Evolutionary conservation across 2,797 vertebrate genomes (phyloP), one percentile per base, ranked within the genome.

Genomic region (Sebastes cheni): DNA sequence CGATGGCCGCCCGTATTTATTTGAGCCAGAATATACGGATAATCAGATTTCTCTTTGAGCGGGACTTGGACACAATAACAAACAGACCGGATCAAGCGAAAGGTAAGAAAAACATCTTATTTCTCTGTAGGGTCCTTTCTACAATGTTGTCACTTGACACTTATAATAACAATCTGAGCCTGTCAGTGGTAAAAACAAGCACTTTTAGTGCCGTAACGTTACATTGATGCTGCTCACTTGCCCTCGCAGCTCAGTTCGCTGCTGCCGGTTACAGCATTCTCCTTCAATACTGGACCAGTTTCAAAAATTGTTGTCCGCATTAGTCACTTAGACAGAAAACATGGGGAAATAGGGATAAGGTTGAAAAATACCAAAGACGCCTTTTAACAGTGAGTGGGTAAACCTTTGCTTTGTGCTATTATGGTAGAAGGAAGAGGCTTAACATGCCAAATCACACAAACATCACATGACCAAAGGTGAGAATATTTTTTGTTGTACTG

Each of bases 341-440:
- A 50, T 50, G 0, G 0, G 42, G 42, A 50, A 50, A 20, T 50
- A 52, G 50, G 20, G 20, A 10, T 16, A 20, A 52, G 20, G 20
- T 52, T 52, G 50, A 52, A n/a, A 52, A 52, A n/a, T n/a, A 52
- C 9, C 18, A 5, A n/a, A n/a, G 50, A 20, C 0, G 5, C 18
- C 46, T 50, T 50, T 50, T 50, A 23, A 67, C 42, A 61, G 30
- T 69, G 72, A 72, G 27, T 20, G 39, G 66, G 59, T 78, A 75
- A 84, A 68, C n/a, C 20, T 75, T 72, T 75, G 69, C 7, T 46
- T 69, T 82, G 75, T 88, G 86, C 67, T 72, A n/a, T 30, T 69
- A 76, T 29, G 72, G 73, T 46, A 65, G 42, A 66, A 73, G 60
- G 39, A 84, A 77, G 27, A 82, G 29, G 39, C 69, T 54, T 22